Evolutionary conservation across 2,888 invertebrate species (phyloP), one percentile per base, ranked within the genome.

Genomic region (Plemyria rubiginata): DNA sequence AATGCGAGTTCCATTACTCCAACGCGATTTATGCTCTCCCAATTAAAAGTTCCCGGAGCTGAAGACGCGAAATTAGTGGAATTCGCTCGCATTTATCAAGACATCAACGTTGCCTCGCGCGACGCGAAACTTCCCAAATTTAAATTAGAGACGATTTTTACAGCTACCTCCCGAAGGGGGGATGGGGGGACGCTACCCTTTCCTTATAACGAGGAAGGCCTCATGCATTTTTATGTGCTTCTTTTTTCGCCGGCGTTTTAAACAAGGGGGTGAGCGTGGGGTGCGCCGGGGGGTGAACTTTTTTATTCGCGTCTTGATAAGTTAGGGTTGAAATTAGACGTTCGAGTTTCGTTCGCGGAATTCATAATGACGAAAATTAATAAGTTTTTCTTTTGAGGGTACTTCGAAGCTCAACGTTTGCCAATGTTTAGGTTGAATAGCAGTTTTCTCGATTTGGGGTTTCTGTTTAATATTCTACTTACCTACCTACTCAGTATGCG

Each of bases 151-250:
- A 92, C 92, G 92, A 92, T 92, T 92, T 92, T 92, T 92, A 91
- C 92, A 92, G 91, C 92, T 88, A 88, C 92, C 92, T 88, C 91
- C 90, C 86, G 76, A 84, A 84, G 83, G 76, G 71, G 73, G 66
- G 48, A 48, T 11, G 78, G 86, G 90, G 88, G 85, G 81, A 74
- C 79, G 86, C 90, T 93, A 91, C 93, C 93, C 93, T 93, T 93
- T 93, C 92, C 93, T 93, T 92, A 92, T 93, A 92, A 93, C 93
- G 92, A 93, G 92, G 93, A 93, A 91, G 92, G 93, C 93, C 93
- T 93, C 93, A 93, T 93, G 93, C 93, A 93, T 93, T 93, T 93
- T 93, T 93, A 93, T 93, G 93, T 93, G 92, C 93, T 93, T 92
- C 93, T 93, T 93, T 93, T 93, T 93, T 93, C 92, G 92, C 81